Evolutionary conservation across 37 sponge, comb jelly and placozoan genomes (phyloP), one percentile per base, ranked within the genome.

Genomic region (Petrosia ficiformis): DNA sequence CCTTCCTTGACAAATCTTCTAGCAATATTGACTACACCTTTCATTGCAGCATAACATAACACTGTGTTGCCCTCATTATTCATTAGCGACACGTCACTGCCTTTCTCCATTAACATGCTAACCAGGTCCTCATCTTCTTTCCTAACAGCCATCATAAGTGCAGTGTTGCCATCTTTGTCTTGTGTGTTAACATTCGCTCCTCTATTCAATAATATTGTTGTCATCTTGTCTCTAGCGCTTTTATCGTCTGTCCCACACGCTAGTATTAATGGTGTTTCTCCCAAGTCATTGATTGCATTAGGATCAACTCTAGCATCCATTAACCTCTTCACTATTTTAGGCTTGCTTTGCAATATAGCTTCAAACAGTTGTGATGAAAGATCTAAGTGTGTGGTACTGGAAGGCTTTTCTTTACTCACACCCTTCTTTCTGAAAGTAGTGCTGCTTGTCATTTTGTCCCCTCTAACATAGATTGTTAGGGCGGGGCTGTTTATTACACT

Each of bases 51-150:
- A 54, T 86, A 69, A 28, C 36, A 74, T 4, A 93, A 73, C 28
- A 75, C 70, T 32, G 76, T 80, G 68, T 93, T 88, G n/a, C 88
- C 89, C 40, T 80, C 78, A 32, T 57, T 59, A 44, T 93, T 89
- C 39, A 58, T 75, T 32, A 85, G 52, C 41, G 22, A 19, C 43
- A 72, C 54, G 60, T 72, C 73, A n/a, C 77, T 56, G 21, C 69
- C 60, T 30, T 69, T 11, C 24, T 77, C 63, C 19, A 84, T 36
- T 37, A 93, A 56, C 3, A 40, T 31, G 0, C 30, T 1, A 0
- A 76, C 60, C 6, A 77, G 57, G 2, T 69, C 85, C 16, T 14
- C 35, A 64, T 80, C 77, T 21, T 75, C 86, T 35, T 30, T 36
- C 26, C 63, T 72, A 21, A 76, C 82, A 4, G 85, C 89, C 22